phyloP scores from a whole-genome alignment of 2,797 vertebrate species.

The Rhabdophis nuchalis region DNA sequence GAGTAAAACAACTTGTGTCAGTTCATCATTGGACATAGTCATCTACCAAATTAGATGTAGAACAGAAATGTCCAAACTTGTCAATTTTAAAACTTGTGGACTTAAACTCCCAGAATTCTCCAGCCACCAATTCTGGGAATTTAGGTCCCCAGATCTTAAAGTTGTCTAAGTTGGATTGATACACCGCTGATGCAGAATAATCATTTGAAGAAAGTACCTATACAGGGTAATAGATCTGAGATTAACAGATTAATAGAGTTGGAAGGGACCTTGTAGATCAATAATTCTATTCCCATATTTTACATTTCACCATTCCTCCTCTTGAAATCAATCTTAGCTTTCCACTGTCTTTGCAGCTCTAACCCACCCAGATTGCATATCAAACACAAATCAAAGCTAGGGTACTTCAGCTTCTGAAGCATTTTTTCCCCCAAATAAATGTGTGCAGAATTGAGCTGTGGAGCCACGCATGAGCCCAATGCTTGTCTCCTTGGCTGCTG shows the following conservation, averaged over 20 bases:
- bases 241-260: no score
- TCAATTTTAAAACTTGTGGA: neutral
- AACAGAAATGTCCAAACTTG: neutral
- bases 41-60: neutral
- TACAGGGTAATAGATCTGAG: neutral
- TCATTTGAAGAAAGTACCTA: neutral
- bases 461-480: neutral
- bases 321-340: neutral
- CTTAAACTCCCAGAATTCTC: neutral
- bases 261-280: no score
- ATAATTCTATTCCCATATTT: neutral
- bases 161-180: no score
- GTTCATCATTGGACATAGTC: neutral
- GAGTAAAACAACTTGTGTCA: neutral
- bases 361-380: no score
- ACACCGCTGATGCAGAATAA: neutral
- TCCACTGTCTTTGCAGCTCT: neutral
- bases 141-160: neutral
- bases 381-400: neutral
- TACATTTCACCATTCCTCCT: neutral
- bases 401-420: neutral
- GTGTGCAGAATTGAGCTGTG: constrained; percentile 5
- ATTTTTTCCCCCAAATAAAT: neutral
- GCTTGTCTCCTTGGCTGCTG: neutral
- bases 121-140: neutral